Conservation (phyloP, 2,888 invertebrate species). For the Trissoscelio sp. region DNA sequence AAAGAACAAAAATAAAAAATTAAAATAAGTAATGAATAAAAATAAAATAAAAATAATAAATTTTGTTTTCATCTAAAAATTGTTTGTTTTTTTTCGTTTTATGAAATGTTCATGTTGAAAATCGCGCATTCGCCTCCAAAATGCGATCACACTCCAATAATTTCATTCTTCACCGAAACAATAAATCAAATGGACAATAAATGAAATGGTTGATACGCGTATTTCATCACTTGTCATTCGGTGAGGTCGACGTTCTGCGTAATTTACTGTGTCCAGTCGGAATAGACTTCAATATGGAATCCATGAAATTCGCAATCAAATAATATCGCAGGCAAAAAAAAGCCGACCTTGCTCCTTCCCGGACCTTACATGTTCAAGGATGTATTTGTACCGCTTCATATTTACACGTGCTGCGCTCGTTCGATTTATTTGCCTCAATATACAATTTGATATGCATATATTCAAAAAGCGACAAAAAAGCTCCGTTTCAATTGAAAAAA, state of each 20-base stretch:
- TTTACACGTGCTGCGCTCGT: slow-evolving; percentile 57
- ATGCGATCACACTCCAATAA: background rate
- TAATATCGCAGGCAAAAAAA: slow-evolving; percentile 50
- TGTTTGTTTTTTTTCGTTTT: too few species aligned
- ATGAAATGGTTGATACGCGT: background rate
- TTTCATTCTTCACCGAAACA: background rate
- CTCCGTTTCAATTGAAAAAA: slow-evolving; percentile 10
- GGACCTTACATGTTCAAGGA: slow-evolving; percentile 64
- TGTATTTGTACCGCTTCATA: slow-evolving; percentile 54
- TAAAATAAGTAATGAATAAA: too few species aligned
- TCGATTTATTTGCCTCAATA: slow-evolving; percentile 51
- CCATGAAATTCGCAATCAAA: slow-evolving; percentile 53
- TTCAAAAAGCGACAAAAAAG: slow-evolving; percentile 29
- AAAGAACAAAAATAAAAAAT: too few species aligned
- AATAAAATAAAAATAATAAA: too few species aligned
- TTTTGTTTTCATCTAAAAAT: too few species aligned
- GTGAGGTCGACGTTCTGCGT: slow-evolving; percentile 52
- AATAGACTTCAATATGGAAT: slow-evolving; percentile 37
- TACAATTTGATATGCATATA: slow-evolving; percentile 42
- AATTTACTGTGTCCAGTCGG: slow-evolving; percentile 31
- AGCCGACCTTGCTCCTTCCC: slow-evolving; percentile 60
- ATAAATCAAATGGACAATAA: slow-evolving; percentile 5
- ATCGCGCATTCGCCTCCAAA: background rate
- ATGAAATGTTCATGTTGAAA: too few species aligned
- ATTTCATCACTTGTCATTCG: slow-evolving; percentile 39